Conservation (phyloP, 2,888 invertebrate genomes). For the Synergus japonicus region DNA sequence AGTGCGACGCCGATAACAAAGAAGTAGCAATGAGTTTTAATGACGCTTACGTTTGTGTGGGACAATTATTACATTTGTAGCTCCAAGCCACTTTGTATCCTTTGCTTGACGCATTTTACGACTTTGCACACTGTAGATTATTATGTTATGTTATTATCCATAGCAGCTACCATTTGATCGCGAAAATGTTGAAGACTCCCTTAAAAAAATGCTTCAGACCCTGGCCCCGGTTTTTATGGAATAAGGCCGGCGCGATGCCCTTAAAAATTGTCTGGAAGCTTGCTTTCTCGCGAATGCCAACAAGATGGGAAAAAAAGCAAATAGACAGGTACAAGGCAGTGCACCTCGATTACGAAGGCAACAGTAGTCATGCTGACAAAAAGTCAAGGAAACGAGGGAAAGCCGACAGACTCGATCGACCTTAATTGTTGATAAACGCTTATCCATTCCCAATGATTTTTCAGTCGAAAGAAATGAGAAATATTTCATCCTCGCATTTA, state of each 20-base stretch:
- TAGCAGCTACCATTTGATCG: neutral
- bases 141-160: neutral
- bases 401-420: conserved; percentile 19
- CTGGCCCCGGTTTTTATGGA: conserved; percentile 18
- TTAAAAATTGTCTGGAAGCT: conserved; percentile 6
- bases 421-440: conserved; percentile 23
- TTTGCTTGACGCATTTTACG: conserved; percentile 3
- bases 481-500: neutral
- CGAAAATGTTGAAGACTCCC: neutral
- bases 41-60: neutral
- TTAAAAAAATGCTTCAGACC: neutral
- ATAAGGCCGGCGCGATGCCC: conserved; percentile 4
- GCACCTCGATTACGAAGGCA: conserved; percentile 23
- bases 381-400: conserved; percentile 35
- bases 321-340: conserved; percentile 28
- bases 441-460: neutral
- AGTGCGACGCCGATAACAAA: conserved; percentile 11
- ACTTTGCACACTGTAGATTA: neutral
- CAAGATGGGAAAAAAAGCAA: conserved; percentile 13
- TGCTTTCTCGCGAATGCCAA: conserved; percentile 9
- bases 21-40: conserved; percentile 26
- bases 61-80: conserved; percentile 26
- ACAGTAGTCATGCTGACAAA: conserved; percentile 27
- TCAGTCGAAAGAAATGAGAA: neutral
- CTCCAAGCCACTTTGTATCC: neutral